Evolutionary conservation across 2,113 vertebrate genomes (phyloP).

Genomic region (Myotis lucifugus): DNA sequence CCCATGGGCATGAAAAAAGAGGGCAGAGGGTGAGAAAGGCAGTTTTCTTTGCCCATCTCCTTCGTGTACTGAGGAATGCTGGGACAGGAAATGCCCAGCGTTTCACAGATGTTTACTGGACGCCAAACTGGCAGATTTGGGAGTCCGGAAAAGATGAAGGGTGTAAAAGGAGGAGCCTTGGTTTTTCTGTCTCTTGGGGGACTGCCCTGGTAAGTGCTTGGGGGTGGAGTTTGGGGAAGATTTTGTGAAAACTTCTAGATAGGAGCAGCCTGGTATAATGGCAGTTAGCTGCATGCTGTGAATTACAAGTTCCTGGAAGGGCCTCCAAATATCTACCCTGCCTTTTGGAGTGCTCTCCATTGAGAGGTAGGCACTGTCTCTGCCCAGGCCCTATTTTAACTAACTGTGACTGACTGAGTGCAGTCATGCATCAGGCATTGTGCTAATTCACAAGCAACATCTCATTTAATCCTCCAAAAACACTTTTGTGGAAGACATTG

Average conservation of each 20-base stretch:
- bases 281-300: background rate
- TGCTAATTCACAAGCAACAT: background rate
- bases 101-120: conserved; percentile 39
- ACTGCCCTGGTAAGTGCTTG: background rate
- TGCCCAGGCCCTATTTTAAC: background rate
- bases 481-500: background rate
- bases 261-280: background rate
- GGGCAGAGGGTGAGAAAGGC: background rate
- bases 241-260: conserved; percentile 1
- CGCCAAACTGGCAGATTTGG: background rate
- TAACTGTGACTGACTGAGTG: background rate
- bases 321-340: background rate
- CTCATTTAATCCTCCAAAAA: background rate
- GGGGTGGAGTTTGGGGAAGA: background rate
- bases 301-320: background rate
- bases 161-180: background rate
- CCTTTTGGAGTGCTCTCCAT: background rate
- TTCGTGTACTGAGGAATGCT: background rate
- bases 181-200: background rate
- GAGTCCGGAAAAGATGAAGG: conserved; percentile 6
- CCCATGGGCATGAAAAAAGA: background rate
- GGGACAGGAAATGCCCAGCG: conserved; percentile 52
- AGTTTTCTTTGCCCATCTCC: conserved; percentile 11
- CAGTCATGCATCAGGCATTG: background rate
- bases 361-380: background rate